Base-by-base conservation (phyloP, 37 sponge, comb jelly and placozoan species). In the Beroe ovata region DNA sequence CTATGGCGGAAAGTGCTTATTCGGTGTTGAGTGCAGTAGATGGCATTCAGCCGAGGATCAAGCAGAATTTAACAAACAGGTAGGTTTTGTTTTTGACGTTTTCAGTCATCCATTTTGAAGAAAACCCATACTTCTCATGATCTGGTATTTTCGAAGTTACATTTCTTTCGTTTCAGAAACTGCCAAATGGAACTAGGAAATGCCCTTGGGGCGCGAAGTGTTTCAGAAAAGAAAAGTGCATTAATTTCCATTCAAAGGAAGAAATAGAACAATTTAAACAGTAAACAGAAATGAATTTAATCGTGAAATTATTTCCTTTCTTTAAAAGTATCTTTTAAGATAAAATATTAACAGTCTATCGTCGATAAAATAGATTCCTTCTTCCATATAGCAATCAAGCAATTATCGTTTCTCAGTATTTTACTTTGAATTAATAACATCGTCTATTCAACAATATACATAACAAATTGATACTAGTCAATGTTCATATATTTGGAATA, bases 91-190 rank as follows among this genome's bases (percentile, higher is more conserved):
- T 58, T 11, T 58, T 58, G 11, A 58, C 16, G 11, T 58, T 58
- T 58, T 19, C 59, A 58, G 11, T 58, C 16, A 11, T 58, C n/a
- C n/a, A n/a, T n/a, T n/a, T n/a, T n/a, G n/a, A n/a, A n/a, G n/a
- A n/a, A n/a, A n/a, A n/a, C n/a, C n/a, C n/a, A n/a, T n/a, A n/a
- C n/a, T n/a, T n/a, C n/a, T n/a, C n/a, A n/a, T n/a, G n/a, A n/a
- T n/a, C n/a, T n/a, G n/a, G n/a, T n/a, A n/a, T n/a, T n/a, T n/a
- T n/a, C n/a, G n/a, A n/a, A n/a, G n/a, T n/a, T n/a, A n/a, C n/a
- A n/a, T n/a, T n/a, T n/a, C n/a, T n/a, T n/a, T n/a, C 23, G 23
- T 66, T 66, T 66, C 69, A 66, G 69, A 66, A 66, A 66, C 69
- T 66, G 8, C 69, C 69, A 29, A 66, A 66, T 30, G 69, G 69